Base-by-base conservation (phyloP, 2,113 vertebrate species). In the Chaetura pelagica region DNA sequence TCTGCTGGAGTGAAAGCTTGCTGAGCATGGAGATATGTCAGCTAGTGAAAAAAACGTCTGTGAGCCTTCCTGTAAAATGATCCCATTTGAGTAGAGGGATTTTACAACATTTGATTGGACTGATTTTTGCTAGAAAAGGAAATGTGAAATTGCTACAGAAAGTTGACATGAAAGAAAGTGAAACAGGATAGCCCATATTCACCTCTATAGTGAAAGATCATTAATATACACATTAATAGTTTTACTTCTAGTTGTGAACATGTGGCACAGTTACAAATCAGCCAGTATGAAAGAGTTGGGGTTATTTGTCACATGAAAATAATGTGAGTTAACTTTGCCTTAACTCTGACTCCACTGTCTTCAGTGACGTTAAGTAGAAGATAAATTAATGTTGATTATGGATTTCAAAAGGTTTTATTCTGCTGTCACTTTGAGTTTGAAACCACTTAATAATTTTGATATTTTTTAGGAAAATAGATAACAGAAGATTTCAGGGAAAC, bases 371-470 rank as follows among this genome's bases (percentile, higher is more conserved):
- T 32, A 84, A 63, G 84, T 77, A 77, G 51, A 83, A 13, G 32
- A 91, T 32, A 46, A 82, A 90, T 76, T 63, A 85, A 90, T 62
- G 26, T 10, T 35, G 40, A 73, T 82, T 75, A 77, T 51, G 23
- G 14, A 48, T 90, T 83, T 90, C 35, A 76, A 59, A 84, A 64
- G 42, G 14, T 77, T 91, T 94, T 83, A 77, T 59, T 91, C 74
- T 89, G 48, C 76, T 75, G 66, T 87, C 67, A 49, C 23, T 90
- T 94, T 90, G 55, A 75, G 90, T 93, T 85, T 93, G 55, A 93
- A 87, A 66, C 35, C 14, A 40, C 83, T 92, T 90, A 55, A 32
- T 91, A 32, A 68, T 77, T 80, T 89, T 85, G 20, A 42, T 68
- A 30, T 40, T 84, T 80, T 90, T 91, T 64, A 40, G 15, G 48